Evolutionary conservation across 2,113 vertebrate genomes (phyloP).

Genomic region (Anoplopoma fimbria): DNA sequence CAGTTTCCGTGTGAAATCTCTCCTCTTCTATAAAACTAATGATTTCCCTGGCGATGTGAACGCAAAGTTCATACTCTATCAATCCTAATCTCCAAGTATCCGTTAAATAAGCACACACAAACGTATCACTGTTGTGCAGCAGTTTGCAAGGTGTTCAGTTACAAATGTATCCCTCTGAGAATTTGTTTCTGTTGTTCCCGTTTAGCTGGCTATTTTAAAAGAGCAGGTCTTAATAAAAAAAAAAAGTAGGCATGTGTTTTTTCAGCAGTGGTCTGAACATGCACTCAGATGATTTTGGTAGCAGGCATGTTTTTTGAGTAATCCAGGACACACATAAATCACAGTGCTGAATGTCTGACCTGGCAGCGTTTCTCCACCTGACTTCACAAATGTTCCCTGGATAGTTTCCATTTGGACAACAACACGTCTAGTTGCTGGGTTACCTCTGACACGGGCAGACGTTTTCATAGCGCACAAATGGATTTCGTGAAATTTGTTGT

Average conservation of each 20-base stretch:
- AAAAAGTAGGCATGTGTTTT: constrained; percentile 18
- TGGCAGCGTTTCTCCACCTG: constrained; percentile 63
- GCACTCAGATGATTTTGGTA: constrained; percentile 31
- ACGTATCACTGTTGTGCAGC: background rate
- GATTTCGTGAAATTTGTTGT: constrained; percentile 16
- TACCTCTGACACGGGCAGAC: constrained; percentile 38
- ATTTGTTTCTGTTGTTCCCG: background rate
- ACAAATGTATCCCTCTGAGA: background rate
- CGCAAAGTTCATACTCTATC: background rate
- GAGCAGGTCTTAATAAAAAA: background rate
- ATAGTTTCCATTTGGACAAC: constrained; percentile 67
- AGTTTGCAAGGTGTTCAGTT: background rate
- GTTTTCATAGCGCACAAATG: constrained; percentile 24
- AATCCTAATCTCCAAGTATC: background rate
- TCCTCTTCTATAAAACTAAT: background rate
- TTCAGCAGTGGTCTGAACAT: constrained; percentile 17
- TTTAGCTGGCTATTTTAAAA: background rate
- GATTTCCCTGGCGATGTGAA: background rate
- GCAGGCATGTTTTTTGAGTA: constrained; percentile 33
- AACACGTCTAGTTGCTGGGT: constrained; percentile 62
- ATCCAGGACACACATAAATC: constrained; percentile 57
- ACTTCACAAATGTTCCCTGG: constrained; percentile 65
- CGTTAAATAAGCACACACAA: constrained; percentile 6
- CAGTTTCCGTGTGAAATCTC: background rate
- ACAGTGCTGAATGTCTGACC: constrained; percentile 40